Base-by-base conservation (phyloP, 2,888 invertebrate genomes). In the Ischnura elegans region DNA sequence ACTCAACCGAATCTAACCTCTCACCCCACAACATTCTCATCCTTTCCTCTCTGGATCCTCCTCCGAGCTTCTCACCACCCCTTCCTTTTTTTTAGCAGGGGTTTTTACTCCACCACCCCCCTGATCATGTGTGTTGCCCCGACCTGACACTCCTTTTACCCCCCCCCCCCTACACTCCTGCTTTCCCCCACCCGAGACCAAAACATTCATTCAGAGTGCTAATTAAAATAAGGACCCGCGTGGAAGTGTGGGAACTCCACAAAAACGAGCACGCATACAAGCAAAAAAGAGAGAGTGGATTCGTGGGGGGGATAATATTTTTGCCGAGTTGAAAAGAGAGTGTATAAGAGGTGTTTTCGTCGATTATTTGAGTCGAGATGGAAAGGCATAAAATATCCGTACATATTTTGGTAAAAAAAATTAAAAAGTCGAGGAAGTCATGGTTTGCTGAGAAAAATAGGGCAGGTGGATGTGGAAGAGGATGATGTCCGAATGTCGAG, bases 171-270 rank as follows among this genome's bases (percentile, higher is more conserved):
- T 43, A 16, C 43, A 42, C 45, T n/a, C n/a, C n/a, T n/a, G n/a
- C n/a, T n/a, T n/a, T n/a, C n/a, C n/a, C n/a, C n/a, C n/a, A n/a
- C n/a, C n/a, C n/a, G n/a, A n/a, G 25, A 25, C 86, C 43, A 86
- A 43, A 86, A 43, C 86, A 43, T 86, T 86, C 86, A 43, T 86
- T 86, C 43, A 10, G 51, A 19, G 86, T 25, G 86, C 43, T 86
- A 86, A 86, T 86, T 86, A 86, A 86, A 86, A 86, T 86, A 86
- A 43, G 76, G 76, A 76, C 36, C 16, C 36, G n/a, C n/a, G 76
- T 76, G 76, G 76, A 76, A 76, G 76, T 36, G 76, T 36, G 76
- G 76, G 76, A 76, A 76, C 13, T 36, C 76, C 36, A 76, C 29
- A 16, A n/a, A 25, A 29, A 36, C 8, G 5, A 29, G 2, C 13